Evolutionary conservation across 2,113 vertebrate species (phyloP).

Genomic region (Vidua macroura): DNA sequence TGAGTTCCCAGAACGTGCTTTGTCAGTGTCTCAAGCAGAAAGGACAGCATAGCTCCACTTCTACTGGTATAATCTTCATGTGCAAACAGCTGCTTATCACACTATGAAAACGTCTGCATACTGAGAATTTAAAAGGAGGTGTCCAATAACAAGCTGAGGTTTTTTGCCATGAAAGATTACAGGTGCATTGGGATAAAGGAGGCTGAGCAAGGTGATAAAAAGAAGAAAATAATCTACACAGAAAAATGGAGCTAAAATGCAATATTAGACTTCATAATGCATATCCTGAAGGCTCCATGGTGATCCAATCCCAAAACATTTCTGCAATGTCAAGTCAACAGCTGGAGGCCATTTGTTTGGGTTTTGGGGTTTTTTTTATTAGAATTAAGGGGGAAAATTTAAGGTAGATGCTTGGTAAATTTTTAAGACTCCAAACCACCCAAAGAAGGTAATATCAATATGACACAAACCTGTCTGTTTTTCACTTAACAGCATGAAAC

Average conservation of each 20-base stretch:
- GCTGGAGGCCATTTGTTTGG: fast-evolving
- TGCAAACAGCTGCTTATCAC: background rate
- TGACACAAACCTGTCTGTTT: background rate
- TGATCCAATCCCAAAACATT: background rate
- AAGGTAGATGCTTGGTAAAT: background rate
- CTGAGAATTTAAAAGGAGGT: background rate
- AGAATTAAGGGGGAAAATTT: background rate
- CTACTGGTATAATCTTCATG: background rate
- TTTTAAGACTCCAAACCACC: background rate
- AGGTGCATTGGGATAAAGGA: background rate
- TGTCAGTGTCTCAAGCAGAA: background rate
- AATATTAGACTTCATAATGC: background rate
- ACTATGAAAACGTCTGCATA: background rate
- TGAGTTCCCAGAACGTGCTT: background rate
- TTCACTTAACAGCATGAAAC: background rate
- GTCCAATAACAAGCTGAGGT: background rate
- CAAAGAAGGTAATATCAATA: background rate
- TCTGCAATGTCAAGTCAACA: background rate
- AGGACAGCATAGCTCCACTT: background rate
- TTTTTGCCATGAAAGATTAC: background rate
- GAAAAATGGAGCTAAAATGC: background rate
- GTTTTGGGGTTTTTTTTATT: background rate
- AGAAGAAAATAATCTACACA: background rate
- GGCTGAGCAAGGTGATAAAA: background rate
- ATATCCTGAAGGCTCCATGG: background rate